These are phyloP conservation scores for Agelas oroides DNA, from an alignment of 37 sponge, comb jelly and placozoan genomes.

Conservation along the genomic window DNA sequence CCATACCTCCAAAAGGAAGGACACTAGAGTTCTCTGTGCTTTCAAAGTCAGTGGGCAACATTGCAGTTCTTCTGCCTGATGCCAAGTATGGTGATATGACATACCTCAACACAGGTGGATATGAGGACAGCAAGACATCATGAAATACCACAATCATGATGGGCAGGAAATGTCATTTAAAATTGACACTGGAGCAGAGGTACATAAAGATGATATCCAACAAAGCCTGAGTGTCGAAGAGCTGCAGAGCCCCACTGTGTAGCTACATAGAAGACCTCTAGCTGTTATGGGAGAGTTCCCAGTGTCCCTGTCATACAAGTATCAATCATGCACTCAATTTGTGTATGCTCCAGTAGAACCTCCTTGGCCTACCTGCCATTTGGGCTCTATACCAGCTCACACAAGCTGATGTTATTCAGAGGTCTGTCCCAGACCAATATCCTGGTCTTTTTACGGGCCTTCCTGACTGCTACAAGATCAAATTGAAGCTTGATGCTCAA, in stretches of 20 bases:
- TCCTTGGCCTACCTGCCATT: conserved; percentile 50
- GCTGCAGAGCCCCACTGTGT: conserved; percentile 23
- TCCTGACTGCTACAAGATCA: conserved; percentile 6
- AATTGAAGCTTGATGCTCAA: conserved; percentile 24
- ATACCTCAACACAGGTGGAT: neutral
- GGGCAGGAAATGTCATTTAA: conserved; percentile 30
- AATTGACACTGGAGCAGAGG: conserved; percentile 37
- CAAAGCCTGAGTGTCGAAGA: neutral
- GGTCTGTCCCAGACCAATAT: conserved; percentile 12
- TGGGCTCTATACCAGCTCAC: conserved; percentile 23
- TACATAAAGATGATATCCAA: conserved; percentile 17
- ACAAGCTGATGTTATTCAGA: neutral
- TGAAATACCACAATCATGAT: neutral
- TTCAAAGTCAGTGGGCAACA: conserved; percentile 15
- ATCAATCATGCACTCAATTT: conserved; percentile 1
- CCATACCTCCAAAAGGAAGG: conserved; percentile 35
- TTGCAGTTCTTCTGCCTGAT: neutral
- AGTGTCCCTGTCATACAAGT: conserved; percentile 11
- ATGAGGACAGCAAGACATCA: too few species aligned
- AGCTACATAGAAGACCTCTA: conserved; percentile 18
- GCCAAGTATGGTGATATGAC: conserved; percentile 13
- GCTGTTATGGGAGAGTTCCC: conserved; percentile 21
- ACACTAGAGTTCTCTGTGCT: conserved; percentile 31
- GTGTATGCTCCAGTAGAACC: conserved; percentile 42
- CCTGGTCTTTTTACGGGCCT: conserved; percentile 34